These are phyloP conservation scores for Aix galericulata DNA, from an alignment of 2,113 vertebrate species.

Conservation along the genomic window DNA sequence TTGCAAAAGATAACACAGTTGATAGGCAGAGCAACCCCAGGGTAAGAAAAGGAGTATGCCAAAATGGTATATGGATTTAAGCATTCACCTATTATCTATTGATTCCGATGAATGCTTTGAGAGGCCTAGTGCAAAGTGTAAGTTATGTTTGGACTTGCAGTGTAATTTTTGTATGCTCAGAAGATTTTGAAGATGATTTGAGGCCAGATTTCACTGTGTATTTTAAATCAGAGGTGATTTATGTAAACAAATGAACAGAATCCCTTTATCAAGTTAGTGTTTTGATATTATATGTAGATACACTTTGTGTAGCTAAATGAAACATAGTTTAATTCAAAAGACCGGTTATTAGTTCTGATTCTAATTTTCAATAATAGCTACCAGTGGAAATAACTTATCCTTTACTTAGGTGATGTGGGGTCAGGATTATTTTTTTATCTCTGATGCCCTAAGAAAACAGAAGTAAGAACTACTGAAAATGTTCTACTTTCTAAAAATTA, in stretches of 20 bases:
- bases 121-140: neutral
- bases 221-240: neutral
- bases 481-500: neutral
- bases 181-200: neutral
- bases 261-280: neutral
- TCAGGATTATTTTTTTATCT: neutral
- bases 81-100: fast-evolving
- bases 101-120: neutral
- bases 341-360: neutral
- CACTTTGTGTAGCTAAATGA: neutral
- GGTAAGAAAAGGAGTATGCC: neutral
- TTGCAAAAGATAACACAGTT: neutral
- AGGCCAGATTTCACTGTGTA: neutral
- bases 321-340: neutral
- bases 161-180: neutral
- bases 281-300: neutral
- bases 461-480: neutral
- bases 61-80: neutral
- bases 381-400: neutral
- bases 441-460: neutral
- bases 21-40: neutral
- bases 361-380: neutral
- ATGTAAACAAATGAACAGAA: neutral
- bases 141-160: neutral
- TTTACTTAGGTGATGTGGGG: neutral